Conservation (phyloP, 2,797 vertebrate species). For the Heterohyrax brucei region DNA sequence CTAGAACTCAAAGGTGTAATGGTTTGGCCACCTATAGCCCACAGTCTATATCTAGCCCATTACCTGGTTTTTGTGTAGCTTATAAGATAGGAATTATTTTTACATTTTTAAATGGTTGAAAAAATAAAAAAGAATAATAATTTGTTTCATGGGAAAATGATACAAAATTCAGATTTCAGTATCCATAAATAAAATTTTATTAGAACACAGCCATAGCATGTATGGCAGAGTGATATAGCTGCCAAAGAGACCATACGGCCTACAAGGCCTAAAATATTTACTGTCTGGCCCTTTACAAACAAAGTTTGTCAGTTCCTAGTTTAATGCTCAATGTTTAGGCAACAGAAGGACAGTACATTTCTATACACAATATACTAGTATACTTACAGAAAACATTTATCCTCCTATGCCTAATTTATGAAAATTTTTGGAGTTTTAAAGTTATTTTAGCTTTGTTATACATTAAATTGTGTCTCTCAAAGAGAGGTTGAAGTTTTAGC, state of each 20-base stretch:
- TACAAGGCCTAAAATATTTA: not conserved
- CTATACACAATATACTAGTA: rapidly evolving
- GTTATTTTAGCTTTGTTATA: not conserved
- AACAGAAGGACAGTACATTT: not conserved
- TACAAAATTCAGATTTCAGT: conserved; percentile 36
- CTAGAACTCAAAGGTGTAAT: not conserved
- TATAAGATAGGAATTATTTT: conserved; percentile 25
- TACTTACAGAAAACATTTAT: not conserved
- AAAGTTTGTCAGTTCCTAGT: not conserved
- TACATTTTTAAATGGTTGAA: conserved; percentile 48
- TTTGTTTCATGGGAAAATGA: conserved; percentile 22
- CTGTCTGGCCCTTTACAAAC: not conserved
- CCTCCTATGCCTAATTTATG: not conserved
- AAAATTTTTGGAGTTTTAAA: not conserved
- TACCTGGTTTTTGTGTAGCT: not conserved
- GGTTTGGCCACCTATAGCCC: too few relatives aligned
- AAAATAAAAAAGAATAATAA: not conserved
- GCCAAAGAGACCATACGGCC: not conserved
- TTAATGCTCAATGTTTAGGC: not conserved
- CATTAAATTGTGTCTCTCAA: too few relatives aligned
- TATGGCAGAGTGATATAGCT: not conserved
- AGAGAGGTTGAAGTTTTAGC: too few relatives aligned
- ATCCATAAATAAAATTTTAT: not conserved
- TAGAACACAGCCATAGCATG: not conserved
- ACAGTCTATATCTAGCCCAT: not conserved